Conservation (phyloP, 2,113 vertebrate genomes). For the Stegastes partitus region DNA sequence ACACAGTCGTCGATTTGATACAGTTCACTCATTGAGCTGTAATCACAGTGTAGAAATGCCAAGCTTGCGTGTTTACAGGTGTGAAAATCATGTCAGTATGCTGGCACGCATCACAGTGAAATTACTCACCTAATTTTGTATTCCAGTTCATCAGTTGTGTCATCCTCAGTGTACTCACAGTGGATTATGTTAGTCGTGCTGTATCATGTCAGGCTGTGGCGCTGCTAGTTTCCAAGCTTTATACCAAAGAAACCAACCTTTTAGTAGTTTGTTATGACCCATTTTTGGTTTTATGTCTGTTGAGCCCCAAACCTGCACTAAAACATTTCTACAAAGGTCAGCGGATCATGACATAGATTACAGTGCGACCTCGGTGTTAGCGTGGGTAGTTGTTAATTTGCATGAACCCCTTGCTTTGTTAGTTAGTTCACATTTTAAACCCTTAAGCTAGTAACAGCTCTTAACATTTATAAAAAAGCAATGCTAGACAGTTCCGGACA, state of each 20-base stretch:
- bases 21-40: neutral
- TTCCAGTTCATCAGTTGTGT: conserved; percentile 32
- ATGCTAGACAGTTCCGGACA: neutral
- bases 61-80: conserved; percentile 6
- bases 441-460: neutral
- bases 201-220: conserved; percentile 30
- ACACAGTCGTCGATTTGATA: neutral
- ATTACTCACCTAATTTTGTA: conserved; percentile 44
- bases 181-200: conserved; percentile 35
- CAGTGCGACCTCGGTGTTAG: neutral
- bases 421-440: conserved; percentile 5
- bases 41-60: conserved; percentile 22
- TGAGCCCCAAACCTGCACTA: neutral
- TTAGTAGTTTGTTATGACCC: neutral
- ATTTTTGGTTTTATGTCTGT: conserved; percentile 1
- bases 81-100: neutral
- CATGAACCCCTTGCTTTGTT: neutral
- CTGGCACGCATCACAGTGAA: neutral
- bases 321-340: neutral
- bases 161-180: conserved; percentile 5
- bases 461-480: conserved; percentile 2
- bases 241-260: neutral
- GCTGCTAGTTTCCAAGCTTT: neutral
- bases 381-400: neutral
- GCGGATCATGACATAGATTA: conserved; percentile 3